These are phyloP conservation scores for Phanerotoma sp. DNA, from an alignment of 2,888 invertebrate species.

Conservation along the genomic window DNA sequence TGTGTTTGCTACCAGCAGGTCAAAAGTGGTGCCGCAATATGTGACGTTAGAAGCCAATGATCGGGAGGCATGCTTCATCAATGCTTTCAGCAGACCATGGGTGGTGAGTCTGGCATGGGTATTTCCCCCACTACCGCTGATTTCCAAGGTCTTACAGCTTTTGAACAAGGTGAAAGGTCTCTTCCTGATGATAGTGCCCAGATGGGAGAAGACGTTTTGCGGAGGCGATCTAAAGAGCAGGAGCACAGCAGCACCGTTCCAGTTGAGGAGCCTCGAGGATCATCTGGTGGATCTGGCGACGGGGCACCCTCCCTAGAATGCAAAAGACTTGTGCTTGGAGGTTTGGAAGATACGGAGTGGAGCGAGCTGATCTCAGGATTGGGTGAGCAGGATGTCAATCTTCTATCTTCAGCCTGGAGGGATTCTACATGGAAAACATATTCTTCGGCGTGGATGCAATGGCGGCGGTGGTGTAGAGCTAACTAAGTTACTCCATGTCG, in stretches of 20 bases:
- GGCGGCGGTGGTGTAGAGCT: constrained; percentile 3
- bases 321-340: constrained; percentile 1
- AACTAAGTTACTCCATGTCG: not conserved
- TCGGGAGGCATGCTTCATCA: constrained; percentile 23
- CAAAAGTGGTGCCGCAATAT: not conserved
- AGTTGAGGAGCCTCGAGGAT: constrained; percentile 33
- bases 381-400: not conserved
- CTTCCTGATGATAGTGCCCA: constrained; percentile 39
- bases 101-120: constrained; percentile 36
- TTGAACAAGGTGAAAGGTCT: too few relatives aligned
- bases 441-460: constrained; percentile 10
- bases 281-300: constrained; percentile 24
- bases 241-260: constrained; percentile 53
- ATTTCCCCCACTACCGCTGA: constrained; percentile 42
- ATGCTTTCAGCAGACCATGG: constrained; percentile 40
- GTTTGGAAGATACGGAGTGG: constrained; percentile 18
- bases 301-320: constrained; percentile 55
- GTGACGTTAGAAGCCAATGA: constrained; percentile 12
- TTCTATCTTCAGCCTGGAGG: constrained; percentile 8
- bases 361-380: constrained; percentile 1
- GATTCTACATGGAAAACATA: constrained; percentile 17
- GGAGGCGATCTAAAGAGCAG: constrained; percentile 27
- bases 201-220: constrained; percentile 38
- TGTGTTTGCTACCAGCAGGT: constrained; percentile 15
- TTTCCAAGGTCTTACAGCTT: too few relatives aligned